Base-by-base conservation (phyloP, 2,888 invertebrate species). In the Lepidochrysops patricia region DNA sequence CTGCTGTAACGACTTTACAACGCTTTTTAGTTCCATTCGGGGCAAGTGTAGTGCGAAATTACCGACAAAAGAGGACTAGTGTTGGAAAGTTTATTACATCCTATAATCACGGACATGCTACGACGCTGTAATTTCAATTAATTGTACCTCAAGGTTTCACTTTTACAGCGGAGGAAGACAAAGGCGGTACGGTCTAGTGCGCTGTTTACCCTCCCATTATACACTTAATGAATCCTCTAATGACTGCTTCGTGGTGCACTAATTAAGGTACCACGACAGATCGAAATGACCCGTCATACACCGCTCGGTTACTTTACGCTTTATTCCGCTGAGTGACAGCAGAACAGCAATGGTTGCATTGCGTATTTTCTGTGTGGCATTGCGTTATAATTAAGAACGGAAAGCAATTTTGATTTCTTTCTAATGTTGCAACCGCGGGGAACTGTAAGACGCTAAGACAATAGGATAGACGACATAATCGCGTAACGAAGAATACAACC, bases 151-250 rank as follows among this genome's bases (percentile, higher is more conserved):
- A 73, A 67, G 69, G 70, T 74, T 76, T 76, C 69, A 73, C 73
- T 75, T 76, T 75, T 68, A 62, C 72, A 77, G 73, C 73, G 73
- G 71, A 65, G 62, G 62, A 59, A 60, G 63, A 72, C 73, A 68
- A 72, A 64, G 68, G 65, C 67, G 64, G 63, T 68, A 72, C 72
- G 67, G 67, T 72, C 71, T 68, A 70, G 66, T 70, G 71, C 78
- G 75, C 80, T 83, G 84, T 84, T 80, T 81, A 76, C 77, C 77
- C 72, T 76, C 69, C 72, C 72, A 81, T 83, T 83, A 84, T 73
- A 71, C 75, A 74, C 70, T 76, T 82, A 84, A 83, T 84, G 79
- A 83, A 76, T 66, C 72, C 73, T 72, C 74, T 82, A 80, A 82
- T 80, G 69, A 70, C 63, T 63, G 63, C 73, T 76, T 69, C 76